A percentile compares a stretch with the other conserved stretches of the same genome.
Conservation (phyloP, 2,797 vertebrate species). For the Otolemur crassicaudatus region DNA sequence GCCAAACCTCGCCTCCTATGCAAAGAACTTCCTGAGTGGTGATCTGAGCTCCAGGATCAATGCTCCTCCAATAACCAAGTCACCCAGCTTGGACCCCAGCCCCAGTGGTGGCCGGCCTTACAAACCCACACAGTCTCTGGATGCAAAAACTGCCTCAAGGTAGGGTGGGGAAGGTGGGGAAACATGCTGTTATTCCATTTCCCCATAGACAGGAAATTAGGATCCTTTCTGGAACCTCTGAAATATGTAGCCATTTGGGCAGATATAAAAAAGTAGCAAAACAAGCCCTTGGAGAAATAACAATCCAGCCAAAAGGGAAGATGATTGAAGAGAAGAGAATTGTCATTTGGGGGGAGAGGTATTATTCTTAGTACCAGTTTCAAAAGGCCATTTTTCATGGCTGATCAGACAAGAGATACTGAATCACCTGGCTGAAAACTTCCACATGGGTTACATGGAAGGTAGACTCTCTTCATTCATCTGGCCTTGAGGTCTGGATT, state of each 20-base stretch:
- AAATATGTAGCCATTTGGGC: neutral
- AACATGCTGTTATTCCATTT: neutral
- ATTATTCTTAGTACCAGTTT: neutral
- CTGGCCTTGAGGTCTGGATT: neutral
- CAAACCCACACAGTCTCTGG: constrained; percentile 89
- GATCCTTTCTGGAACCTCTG: neutral
- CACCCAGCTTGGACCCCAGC: constrained; percentile 90
- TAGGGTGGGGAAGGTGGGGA: constrained; percentile 81
- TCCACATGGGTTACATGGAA: neutral
- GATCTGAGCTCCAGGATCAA: constrained; percentile 87
- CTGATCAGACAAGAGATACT: neutral
- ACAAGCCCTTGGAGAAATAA: neutral
- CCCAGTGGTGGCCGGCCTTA: constrained; percentile 86
- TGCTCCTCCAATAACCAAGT: constrained; percentile 91
- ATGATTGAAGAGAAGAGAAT: neutral
- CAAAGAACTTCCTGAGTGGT: constrained; percentile 91
- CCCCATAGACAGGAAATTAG: neutral
- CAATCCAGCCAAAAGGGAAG: neutral
- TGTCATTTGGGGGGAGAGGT: neutral
- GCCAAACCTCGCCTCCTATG: constrained; percentile 91
- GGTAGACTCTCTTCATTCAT: neutral
- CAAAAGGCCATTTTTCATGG: neutral
- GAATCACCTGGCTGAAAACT: neutral
- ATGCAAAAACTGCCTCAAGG: constrained; percentile 87
- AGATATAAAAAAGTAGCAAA: neutral